phyloP scores from a whole-genome alignment of 2,888 invertebrate genomes.

The Agriopis leucophaearia region DNA sequence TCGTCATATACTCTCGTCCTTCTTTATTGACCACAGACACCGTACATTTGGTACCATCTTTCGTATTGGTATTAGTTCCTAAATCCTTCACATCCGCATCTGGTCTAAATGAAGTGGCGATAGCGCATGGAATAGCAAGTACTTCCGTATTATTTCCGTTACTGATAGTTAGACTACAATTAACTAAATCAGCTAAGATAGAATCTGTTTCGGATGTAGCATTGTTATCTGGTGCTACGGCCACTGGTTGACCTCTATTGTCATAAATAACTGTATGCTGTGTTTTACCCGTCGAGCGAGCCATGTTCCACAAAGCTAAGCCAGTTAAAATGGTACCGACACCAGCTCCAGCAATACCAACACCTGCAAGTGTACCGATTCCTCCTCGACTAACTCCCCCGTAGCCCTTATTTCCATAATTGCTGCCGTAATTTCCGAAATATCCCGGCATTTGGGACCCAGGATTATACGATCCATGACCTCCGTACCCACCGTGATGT shows the following conservation, averaged over 20 bases:
- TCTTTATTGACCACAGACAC: slow-evolving; percentile 77
- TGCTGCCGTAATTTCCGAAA: slow-evolving; percentile 72
- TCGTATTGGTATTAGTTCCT: slow-evolving; percentile 56
- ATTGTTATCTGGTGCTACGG: slow-evolving; percentile 72
- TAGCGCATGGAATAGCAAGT: slow-evolving; percentile 80
- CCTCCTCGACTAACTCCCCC: slow-evolving; percentile 69
- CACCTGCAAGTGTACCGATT: slow-evolving; percentile 69
- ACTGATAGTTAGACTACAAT: slow-evolving; percentile 79
- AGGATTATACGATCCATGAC: slow-evolving; percentile 63
- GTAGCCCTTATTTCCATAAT: slow-evolving; percentile 65
- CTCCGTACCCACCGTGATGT: slow-evolving; percentile 55
- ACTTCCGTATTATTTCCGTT: slow-evolving; percentile 75
- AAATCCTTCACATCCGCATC: slow-evolving; percentile 75
- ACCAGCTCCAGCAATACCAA: slow-evolving; percentile 80
- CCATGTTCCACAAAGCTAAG: slow-evolving; percentile 82
- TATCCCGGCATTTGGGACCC: slow-evolving; percentile 70
- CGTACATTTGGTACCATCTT: slow-evolving; percentile 78
- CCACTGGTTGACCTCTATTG: slow-evolving; percentile 79
- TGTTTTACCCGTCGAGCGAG: slow-evolving; percentile 74
- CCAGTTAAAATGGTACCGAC: slow-evolving; percentile 81
- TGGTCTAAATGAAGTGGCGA: slow-evolving; percentile 82
- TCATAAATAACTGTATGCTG: slow-evolving; percentile 82
- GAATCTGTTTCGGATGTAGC: slow-evolving; percentile 68
- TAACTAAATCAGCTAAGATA: slow-evolving; percentile 75
- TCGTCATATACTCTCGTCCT: slow-evolving; percentile 77